phyloP scores from a whole-genome alignment of 2,888 invertebrate genomes.

The Charanyca ferruginea region DNA sequence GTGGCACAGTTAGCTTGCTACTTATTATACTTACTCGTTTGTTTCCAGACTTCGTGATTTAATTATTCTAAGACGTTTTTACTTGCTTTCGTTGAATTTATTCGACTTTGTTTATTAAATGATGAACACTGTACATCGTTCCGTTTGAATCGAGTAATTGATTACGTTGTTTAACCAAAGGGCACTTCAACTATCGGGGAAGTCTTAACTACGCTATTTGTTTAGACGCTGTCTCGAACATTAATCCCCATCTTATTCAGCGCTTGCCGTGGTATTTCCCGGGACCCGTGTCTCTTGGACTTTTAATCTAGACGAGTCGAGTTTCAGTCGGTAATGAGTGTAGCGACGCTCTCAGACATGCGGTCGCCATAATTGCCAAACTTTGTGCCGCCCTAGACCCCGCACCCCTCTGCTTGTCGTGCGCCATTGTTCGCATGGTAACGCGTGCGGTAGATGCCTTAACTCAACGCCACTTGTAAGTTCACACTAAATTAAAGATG shows the following conservation, averaged over 20 bases:
- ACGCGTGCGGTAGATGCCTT: constrained; percentile 83
- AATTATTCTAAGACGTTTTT: constrained; percentile 63
- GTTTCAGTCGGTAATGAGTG: constrained; percentile 89
- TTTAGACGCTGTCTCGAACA: constrained; percentile 70
- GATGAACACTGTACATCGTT: constrained; percentile 37
- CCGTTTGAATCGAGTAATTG: constrained; percentile 55
- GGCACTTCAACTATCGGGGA: constrained; percentile 70
- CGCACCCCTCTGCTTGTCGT: constrained; percentile 83
- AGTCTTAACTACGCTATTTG: constrained; percentile 73
- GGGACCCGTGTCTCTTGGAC: constrained; percentile 80
- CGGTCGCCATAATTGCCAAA: constrained; percentile 91
- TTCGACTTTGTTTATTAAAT: constrained; percentile 33
- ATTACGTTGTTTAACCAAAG: constrained; percentile 68
- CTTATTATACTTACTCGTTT: constrained; percentile 70
- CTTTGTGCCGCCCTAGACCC: constrained; percentile 84
- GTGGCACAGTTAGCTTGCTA: constrained; percentile 69
- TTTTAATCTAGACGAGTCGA: constrained; percentile 89
- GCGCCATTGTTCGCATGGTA: constrained; percentile 87
- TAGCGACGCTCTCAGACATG: constrained; percentile 90
- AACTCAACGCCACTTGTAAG: constrained; percentile 73
- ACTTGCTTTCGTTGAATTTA: constrained; percentile 34
- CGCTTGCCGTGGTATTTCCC: constrained; percentile 68
- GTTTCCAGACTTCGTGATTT: constrained; percentile 67
- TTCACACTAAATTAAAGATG: constrained; percentile 68
- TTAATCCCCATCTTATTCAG: constrained; percentile 75